phyloP scores from a whole-genome alignment of 2,888 invertebrate species.

The Netelia inedita region DNA sequence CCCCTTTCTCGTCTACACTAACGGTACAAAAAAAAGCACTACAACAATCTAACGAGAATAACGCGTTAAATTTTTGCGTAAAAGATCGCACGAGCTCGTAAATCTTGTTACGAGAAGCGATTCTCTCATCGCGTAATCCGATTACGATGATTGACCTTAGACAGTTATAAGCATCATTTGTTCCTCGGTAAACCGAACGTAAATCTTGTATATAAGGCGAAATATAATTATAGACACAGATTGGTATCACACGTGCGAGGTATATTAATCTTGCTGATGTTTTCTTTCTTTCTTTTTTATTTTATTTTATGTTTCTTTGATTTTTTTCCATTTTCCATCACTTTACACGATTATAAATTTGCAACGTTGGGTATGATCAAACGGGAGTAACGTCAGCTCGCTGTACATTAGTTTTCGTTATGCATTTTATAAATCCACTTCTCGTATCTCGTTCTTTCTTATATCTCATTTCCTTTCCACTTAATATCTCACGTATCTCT shows the following conservation, averaged over 20 bases:
- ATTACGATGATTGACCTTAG: constrained; percentile 51
- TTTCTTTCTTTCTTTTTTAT: background rate
- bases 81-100: constrained; percentile 32
- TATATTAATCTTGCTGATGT: constrained; percentile 12
- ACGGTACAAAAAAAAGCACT: constrained; percentile 34
- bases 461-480: constrained; percentile 47
- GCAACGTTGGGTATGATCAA: constrained; percentile 34
- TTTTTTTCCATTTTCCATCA: constrained; percentile 11
- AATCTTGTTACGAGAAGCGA: constrained; percentile 49
- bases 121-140: constrained; percentile 50
- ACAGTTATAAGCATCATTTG: constrained; percentile 52
- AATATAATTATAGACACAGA: constrained; percentile 26
- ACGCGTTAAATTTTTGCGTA: background rate
- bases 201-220: background rate
- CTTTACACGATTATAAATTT: constrained; percentile 44
- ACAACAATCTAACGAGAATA: constrained; percentile 34
- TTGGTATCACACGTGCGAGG: constrained; percentile 11
- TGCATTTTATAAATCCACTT: constrained; percentile 59
- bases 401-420: constrained; percentile 26
- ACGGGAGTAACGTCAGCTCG: constrained; percentile 30
- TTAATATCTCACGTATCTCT: constrained; percentile 40
- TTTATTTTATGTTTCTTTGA: constrained; percentile 3
- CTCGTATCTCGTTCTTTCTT: constrained; percentile 10
- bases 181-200: constrained; percentile 6
- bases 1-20: background rate